A percentile compares a stretch with the other conserved stretches of the same genome.
Conservation (phyloP, 1,140 invertebrate genomes). For the Orius insidiosus region DNA sequence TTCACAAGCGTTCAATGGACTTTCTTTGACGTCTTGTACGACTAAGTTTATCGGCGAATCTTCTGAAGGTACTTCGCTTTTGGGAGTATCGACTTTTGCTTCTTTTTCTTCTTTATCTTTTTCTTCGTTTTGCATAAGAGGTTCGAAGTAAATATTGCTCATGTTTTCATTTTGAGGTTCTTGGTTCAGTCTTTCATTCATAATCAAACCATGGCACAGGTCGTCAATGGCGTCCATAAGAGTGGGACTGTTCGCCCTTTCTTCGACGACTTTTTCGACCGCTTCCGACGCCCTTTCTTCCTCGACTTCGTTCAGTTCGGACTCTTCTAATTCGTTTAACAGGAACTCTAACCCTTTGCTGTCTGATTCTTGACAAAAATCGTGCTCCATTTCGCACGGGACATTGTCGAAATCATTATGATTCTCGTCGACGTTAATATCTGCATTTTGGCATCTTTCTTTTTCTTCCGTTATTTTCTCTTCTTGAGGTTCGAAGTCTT, state of each 20-base stretch:
- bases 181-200: slow-evolving; percentile 21
- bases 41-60: slow-evolving; percentile 10
- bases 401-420: slow-evolving; percentile 8
- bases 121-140: slow-evolving; percentile 29
- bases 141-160: slow-evolving; percentile 28
- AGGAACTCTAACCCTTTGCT: too few relatives aligned
- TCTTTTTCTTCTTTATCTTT: slow-evolving; percentile 19
- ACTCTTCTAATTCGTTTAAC: too few relatives aligned
- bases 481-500: background rate
- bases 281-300: too few relatives aligned
- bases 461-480: background rate
- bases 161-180: slow-evolving; percentile 16
- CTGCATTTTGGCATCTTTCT: background rate
- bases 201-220: slow-evolving; percentile 6
- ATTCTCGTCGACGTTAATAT: slow-evolving; percentile 11
- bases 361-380: slow-evolving; percentile 3
- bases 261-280: slow-evolving; percentile 1
- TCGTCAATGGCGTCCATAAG: background rate
- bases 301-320: too few relatives aligned
- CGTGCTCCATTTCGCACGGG: slow-evolving; percentile 2
- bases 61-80: background rate
- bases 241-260: background rate
- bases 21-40: slow-evolving; percentile 11
- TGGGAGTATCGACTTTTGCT: slow-evolving; percentile 20
- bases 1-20: slow-evolving; percentile 6